These are phyloP conservation scores for Erythrocercus mccallii DNA, from an alignment of 2,113 vertebrate genomes.

Conservation along the genomic window DNA sequence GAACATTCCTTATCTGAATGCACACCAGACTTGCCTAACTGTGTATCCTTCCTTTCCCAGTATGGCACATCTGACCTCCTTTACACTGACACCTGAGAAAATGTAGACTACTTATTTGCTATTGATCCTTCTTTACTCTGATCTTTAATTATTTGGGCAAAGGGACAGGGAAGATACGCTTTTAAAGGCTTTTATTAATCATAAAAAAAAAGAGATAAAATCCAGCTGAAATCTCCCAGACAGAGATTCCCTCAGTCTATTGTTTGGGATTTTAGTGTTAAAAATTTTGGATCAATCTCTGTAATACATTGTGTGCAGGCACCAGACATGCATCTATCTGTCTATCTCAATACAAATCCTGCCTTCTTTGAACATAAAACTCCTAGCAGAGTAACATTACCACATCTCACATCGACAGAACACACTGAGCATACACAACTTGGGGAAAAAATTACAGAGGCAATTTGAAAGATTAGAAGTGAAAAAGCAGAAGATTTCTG, in stretches of 20 bases:
- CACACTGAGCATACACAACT: constrained; percentile 2
- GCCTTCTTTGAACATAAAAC: constrained; percentile 53
- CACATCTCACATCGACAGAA: constrained; percentile 34
- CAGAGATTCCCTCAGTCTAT: neutral
- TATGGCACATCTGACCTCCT: neutral
- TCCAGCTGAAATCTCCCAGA: neutral
- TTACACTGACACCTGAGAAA: neutral
- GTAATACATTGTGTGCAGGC: neutral
- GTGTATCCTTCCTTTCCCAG: neutral
- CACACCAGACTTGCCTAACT: neutral
- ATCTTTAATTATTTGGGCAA: constrained; percentile 20
- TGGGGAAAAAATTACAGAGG: constrained; percentile 32
- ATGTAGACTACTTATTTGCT: neutral
- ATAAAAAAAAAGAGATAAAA: constrained; percentile 12
- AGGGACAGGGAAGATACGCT: neutral
- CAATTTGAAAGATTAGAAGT: constrained; percentile 16
- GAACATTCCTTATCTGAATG: neutral
- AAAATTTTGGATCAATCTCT: constrained; percentile 44
- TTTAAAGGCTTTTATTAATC: constrained; percentile 23
- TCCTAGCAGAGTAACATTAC: constrained; percentile 26
- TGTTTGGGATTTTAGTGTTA: neutral
- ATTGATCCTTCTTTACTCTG: constrained; percentile 4
- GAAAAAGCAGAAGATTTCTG: constrained; percentile 29
- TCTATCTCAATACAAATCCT: constrained; percentile 53
- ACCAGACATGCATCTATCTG: constrained; percentile 42